Evolutionary conservation across 2,113 vertebrate genomes (phyloP).

Genomic region (Gallinago paraguaiae): DNA sequence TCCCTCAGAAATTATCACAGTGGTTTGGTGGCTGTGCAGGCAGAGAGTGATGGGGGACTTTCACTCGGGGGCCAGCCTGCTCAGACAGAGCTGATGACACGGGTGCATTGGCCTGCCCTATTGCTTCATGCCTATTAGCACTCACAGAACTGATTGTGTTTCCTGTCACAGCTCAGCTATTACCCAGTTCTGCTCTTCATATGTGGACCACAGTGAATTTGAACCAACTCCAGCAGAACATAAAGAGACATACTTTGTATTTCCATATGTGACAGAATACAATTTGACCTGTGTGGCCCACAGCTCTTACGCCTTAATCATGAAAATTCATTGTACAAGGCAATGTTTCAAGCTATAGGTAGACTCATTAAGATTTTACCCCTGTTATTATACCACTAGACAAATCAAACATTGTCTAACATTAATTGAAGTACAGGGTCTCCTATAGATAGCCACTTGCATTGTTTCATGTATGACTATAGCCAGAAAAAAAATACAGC

Average conservation of each 20-base stretch:
- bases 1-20: neutral
- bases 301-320: neutral
- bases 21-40: neutral
- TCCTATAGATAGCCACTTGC: neutral
- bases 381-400: neutral
- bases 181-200: conserved; percentile 26
- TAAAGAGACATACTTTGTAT: neutral
- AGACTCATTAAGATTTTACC: neutral
- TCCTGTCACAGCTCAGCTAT: neutral
- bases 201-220: conserved; percentile 15
- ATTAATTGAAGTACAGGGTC: neutral
- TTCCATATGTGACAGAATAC: neutral
- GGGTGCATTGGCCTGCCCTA: neutral
- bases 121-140: neutral
- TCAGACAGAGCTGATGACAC: neutral
- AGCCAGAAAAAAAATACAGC: neutral
- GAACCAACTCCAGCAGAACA: conserved; percentile 26
- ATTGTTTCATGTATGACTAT: neutral
- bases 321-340: neutral
- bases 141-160: neutral
- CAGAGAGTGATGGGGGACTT: neutral
- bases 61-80: neutral
- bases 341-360: neutral
- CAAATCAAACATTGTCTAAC: neutral
- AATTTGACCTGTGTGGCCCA: neutral